Evolutionary conservation across 2,888 invertebrate species (phyloP).

Genomic region (Diplazon laetatorius): DNA sequence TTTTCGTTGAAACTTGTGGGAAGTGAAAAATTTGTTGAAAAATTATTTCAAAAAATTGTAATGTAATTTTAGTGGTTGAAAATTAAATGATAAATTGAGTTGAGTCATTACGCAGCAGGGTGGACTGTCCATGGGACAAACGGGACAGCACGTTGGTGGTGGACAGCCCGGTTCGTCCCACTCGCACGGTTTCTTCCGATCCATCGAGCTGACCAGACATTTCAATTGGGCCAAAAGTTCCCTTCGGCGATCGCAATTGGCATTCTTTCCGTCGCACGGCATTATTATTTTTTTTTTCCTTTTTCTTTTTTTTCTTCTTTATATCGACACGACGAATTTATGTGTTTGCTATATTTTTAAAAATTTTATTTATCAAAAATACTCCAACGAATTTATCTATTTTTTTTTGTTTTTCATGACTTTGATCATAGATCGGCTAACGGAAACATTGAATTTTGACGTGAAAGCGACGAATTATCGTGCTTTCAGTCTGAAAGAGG

Average conservation of each 20-base stretch:
- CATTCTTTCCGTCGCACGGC: conserved; percentile 80
- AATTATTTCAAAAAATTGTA: no score
- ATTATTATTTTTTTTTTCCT: no score
- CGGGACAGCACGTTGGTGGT: conserved; percentile 70
- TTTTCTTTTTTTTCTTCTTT: conserved; percentile 37
- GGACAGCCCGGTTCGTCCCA: conserved; percentile 77
- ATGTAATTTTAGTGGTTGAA: background rate
- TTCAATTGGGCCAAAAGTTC: conserved; percentile 77
- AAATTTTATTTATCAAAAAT: conserved; percentile 32
- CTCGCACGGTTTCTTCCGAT: conserved; percentile 79
- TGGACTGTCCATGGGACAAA: conserved; percentile 60
- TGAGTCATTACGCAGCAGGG: conserved; percentile 70
- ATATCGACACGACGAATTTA: conserved; percentile 54
- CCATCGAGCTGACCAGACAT: conserved; percentile 79
- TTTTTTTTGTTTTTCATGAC: conserved; percentile 61
- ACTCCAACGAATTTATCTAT: conserved; percentile 19
- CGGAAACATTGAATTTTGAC: conserved; percentile 58
- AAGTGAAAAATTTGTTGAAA: no score
- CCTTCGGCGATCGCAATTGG: conserved; percentile 76
- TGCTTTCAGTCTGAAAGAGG: conserved; percentile 52
- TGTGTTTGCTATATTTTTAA: conserved; percentile 51
- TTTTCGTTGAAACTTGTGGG: no score
- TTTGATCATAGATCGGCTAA: conserved; percentile 36
- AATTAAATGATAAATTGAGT: background rate
- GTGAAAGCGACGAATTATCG: conserved; percentile 56